Base-by-base conservation (phyloP, 2,797 vertebrate genomes). In the Chaenodraco wilsoni region DNA sequence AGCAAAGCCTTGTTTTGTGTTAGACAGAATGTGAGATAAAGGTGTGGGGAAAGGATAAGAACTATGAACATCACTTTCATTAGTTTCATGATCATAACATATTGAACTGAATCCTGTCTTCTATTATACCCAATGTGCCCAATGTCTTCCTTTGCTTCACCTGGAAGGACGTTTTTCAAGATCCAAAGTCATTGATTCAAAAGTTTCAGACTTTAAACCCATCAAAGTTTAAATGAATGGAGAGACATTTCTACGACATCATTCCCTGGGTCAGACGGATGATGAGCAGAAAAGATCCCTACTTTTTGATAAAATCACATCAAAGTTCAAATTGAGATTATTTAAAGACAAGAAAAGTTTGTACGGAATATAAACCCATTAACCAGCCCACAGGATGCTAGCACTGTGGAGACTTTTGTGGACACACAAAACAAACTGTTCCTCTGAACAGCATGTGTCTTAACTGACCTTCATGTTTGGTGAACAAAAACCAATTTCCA, bases 1-100 rank as follows among this genome's bases (percentile, higher is more conserved):
- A 74, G 50, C 41, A 19, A 50, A 70, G 31, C 49, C 51, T 57
- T 61, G 44, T 72, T 74, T 84, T 67, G 54, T 83, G 58, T 83
- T 79, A 68, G 48, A 81, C 51, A 62, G 54, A 71, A 46, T 69
- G 21, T 63, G 3, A 58, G 61, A 59, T 50, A 50, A 58, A 43
- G 37, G 13, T 27, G 11, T 23, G 3, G 3, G 40, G 3, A 54
- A 23, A 70, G 12, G 19, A 58, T 9, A 59, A 15, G 1, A 55
- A 27, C 27, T 27, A 27, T 27, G 4, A 66, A 71, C 0, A 44
- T 2, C 0, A 27, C 4, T 45, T 3, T 40, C 17, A 17, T 46
- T 49, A 27, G 27, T 27, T 27, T 27, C 27, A 27, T 5, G 27
- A 27, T 27, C 27, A 37, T 40, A 48, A 27, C 54, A 27, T 37